phyloP scores from a whole-genome alignment of 1,140 invertebrate genomes.

The Cherax destructor region DNA sequence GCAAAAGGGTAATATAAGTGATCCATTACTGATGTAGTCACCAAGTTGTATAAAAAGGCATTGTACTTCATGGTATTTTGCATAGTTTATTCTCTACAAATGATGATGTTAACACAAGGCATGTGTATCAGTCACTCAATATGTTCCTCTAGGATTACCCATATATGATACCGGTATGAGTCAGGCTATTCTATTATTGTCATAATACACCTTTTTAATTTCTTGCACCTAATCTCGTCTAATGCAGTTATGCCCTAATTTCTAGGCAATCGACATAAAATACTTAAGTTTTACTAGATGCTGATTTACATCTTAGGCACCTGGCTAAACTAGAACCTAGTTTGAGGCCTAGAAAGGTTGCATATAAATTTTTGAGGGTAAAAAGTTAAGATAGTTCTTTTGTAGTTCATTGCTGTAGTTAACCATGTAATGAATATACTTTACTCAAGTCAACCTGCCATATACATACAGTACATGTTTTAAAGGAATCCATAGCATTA shows the following conservation, averaged over 20 bases:
- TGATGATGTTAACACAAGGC: background rate
- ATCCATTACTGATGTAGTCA: background rate
- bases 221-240: background rate
- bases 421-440: background rate
- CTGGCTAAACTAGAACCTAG: background rate
- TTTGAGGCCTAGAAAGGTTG: background rate
- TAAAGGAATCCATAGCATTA: background rate
- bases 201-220: constrained; percentile 5
- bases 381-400: background rate
- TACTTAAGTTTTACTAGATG: background rate
- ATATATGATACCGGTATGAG: background rate
- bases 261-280: background rate
- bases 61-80: background rate
- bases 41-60: background rate
- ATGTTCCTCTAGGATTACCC: constrained; percentile 13
- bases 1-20: background rate
- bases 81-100: background rate
- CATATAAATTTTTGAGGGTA: background rate
- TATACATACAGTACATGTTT: background rate
- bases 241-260: background rate
- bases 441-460: background rate
- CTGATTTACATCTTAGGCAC: background rate
- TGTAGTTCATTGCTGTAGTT: background rate
- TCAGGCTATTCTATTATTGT: background rate
- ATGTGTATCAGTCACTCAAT: background rate